A percentile compares a stretch with the other conserved stretches of the same genome.
phyloP scores from a whole-genome alignment of 2,113 vertebrate species.

The Ivindomyrus marchei region DNA sequence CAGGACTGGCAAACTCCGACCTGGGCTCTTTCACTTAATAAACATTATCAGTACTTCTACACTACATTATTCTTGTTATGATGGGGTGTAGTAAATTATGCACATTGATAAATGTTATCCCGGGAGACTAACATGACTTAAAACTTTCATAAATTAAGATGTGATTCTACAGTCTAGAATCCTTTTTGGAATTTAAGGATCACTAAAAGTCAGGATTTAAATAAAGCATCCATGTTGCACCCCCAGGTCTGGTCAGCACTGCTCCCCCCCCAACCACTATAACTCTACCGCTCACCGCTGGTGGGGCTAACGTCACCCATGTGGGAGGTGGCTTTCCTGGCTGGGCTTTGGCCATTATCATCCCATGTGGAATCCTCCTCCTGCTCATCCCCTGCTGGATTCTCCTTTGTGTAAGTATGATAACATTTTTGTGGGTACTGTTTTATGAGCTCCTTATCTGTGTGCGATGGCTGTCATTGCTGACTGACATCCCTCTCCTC shows the following conservation, averaged over 20 bases:
- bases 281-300: neutral
- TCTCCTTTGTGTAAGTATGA: neutral
- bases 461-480: too few relatives aligned
- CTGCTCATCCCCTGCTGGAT: neutral
- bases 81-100: neutral
- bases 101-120: too few relatives aligned
- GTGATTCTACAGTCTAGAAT: too few relatives aligned
- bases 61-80: neutral
- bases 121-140: too few relatives aligned
- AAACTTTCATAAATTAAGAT: too few relatives aligned
- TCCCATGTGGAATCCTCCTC: neutral
- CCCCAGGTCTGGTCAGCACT: neutral
- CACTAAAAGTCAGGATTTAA: neutral
- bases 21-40: neutral
- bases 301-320: neutral
- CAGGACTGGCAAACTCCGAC: neutral
- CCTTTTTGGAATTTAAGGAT: too few relatives aligned
- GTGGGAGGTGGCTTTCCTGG: neutral
- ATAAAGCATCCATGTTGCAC: neutral
- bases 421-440: neutral
- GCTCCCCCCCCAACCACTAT: neutral
- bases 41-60: neutral
- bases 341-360: neutral
- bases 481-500: too few relatives aligned
- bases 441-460: too few relatives aligned